Conservation (phyloP, 2,888 invertebrate species). For the Pseudoips prasinana region DNA sequence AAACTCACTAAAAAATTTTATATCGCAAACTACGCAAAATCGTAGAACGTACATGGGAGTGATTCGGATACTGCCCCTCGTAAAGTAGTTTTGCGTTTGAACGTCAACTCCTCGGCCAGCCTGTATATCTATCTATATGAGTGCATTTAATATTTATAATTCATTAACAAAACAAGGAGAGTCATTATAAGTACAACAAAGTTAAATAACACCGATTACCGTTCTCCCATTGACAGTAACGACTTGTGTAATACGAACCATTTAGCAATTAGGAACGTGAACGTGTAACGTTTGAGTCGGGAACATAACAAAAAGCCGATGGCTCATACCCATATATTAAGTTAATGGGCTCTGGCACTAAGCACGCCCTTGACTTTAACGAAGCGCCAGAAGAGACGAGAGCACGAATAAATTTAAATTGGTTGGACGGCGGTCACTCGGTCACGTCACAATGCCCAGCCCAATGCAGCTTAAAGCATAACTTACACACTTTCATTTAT, state of each 20-base stretch:
- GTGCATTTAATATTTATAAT: slow-evolving; percentile 3
- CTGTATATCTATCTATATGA: too few relatives aligned
- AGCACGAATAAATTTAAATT: slow-evolving; percentile 64
- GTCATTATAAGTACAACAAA: slow-evolving; percentile 19
- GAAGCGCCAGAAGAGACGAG: slow-evolving; percentile 55
- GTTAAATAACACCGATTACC: slow-evolving; percentile 34
- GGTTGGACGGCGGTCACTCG: slow-evolving; percentile 34
- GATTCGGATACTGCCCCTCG: too few relatives aligned
- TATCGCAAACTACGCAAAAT: too few relatives aligned
- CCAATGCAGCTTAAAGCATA: slow-evolving; percentile 26
- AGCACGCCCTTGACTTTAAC: slow-evolving; percentile 68
- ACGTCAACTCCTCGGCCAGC: too few relatives aligned
- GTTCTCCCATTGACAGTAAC: slow-evolving; percentile 41
- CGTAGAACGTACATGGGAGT: too few relatives aligned
- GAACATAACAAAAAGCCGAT: slow-evolving; percentile 60
- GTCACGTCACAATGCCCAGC: slow-evolving; percentile 22
- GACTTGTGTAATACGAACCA: slow-evolving; percentile 51
- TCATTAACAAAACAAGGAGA: slow-evolving; percentile 10
- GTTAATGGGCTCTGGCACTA: slow-evolving; percentile 61
- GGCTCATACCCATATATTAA: slow-evolving; percentile 66
- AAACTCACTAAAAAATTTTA: too few relatives aligned
- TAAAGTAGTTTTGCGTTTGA: too few relatives aligned
- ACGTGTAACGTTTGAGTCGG: slow-evolving; percentile 43
- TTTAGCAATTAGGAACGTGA: slow-evolving; percentile 55
- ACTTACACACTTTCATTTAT: slow-evolving; percentile 8